These are phyloP conservation scores for Heteronetta atricapilla DNA, from an alignment of 2,113 vertebrate genomes.

Conservation along the genomic window DNA sequence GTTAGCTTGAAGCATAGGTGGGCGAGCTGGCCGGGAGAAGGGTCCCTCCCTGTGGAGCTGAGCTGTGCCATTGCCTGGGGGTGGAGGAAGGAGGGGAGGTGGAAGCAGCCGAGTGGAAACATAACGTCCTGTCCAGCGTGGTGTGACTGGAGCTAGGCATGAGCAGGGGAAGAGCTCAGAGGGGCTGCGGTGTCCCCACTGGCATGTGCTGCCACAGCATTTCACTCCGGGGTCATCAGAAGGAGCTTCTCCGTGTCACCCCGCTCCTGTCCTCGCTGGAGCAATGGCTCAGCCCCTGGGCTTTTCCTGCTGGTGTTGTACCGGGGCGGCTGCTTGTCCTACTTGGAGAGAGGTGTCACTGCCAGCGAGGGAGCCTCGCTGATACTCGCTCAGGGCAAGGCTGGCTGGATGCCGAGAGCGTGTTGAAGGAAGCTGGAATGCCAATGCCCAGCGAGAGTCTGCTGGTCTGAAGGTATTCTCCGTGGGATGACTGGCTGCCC, in stretches of 20 bases:
- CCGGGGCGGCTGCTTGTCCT: neutral
- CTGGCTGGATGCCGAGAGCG: neutral
- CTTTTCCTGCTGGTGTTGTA: neutral
- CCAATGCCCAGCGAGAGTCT: neutral
- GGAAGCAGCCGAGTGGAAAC: neutral
- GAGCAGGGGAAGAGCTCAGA: neutral
- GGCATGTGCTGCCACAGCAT: neutral
- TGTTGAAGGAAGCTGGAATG: neutral
- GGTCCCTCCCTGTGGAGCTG: neutral
- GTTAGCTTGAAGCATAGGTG: constrained; percentile 27
- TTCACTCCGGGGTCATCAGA: neutral
- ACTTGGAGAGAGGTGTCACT: neutral
- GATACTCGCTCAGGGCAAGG: neutral
- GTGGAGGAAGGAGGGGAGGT: neutral
- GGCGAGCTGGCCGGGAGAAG: neutral
- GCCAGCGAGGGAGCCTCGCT: neutral
- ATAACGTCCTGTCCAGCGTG: neutral
- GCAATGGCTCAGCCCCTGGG: neutral
- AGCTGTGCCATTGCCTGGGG: neutral
- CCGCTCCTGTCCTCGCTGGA: neutral
- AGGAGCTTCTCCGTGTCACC: neutral
- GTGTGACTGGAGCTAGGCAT: neutral
- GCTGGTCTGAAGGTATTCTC: neutral
- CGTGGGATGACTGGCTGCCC: neutral
- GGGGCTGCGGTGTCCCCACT: neutral